Evolutionary conservation across 2,888 invertebrate genomes (phyloP).

Genomic region (Ectemnius cavifrons): DNA sequence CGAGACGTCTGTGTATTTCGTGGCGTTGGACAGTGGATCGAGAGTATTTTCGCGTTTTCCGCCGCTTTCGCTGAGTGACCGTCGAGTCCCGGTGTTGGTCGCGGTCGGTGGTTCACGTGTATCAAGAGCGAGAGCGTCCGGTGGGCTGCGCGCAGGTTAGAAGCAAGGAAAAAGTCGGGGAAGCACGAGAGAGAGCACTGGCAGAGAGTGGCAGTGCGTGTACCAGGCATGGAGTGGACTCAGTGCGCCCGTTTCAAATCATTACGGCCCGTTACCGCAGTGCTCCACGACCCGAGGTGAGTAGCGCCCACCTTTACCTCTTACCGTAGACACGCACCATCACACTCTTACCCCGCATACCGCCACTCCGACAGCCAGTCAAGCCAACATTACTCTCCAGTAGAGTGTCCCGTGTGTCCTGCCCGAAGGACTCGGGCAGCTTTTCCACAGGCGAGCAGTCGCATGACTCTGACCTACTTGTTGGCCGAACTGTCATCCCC

Average conservation of each 20-base stretch:
- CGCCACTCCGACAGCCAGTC: no score
- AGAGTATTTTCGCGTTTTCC: constrained; percentile 56
- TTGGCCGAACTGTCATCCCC: constrained; percentile 64
- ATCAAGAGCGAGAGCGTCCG: constrained; percentile 32
- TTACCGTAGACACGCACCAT: constrained; percentile 42
- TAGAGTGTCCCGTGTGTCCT: no score
- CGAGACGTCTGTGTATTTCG: constrained; percentile 55
- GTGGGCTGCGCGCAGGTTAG: constrained; percentile 42
- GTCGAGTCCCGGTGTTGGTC: constrained; percentile 45
- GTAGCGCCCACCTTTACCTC: constrained; percentile 21
- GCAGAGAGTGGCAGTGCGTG: constrained; percentile 47
- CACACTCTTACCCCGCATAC: constrained; percentile 8
- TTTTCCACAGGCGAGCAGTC: constrained; percentile 7
- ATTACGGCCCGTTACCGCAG: constrained; percentile 64
- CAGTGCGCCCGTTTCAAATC: constrained; percentile 69
- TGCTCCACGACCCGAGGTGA: constrained; percentile 53
- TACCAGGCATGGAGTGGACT: constrained; percentile 69
- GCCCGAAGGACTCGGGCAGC: background rate
- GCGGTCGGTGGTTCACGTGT: constrained; percentile 41
- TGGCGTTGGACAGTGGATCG: constrained; percentile 53
- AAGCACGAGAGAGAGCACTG: constrained; percentile 3
- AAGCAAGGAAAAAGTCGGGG: constrained; percentile 31
- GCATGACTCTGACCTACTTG: constrained; percentile 64
- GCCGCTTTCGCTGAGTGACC: constrained; percentile 51
- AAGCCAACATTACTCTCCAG: no score